Evolutionary conservation across 1,140 invertebrate genomes (phyloP).

Genomic region (Lamellibrachia luymesi): DNA sequence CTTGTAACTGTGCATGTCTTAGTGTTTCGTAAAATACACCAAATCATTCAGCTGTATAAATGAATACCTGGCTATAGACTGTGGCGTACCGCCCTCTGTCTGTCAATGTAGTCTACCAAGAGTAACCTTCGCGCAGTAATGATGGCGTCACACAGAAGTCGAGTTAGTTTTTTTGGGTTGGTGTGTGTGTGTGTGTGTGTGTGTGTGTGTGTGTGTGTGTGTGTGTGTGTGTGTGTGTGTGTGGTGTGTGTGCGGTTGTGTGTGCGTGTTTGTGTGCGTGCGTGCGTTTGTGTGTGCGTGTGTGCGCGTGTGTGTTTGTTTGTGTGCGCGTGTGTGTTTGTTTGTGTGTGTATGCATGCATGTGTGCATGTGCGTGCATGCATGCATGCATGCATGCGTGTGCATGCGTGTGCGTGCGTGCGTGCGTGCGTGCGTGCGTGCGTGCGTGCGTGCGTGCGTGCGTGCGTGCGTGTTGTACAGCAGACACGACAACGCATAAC

Average conservation of each 20-base stretch:
- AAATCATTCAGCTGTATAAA: not conserved
- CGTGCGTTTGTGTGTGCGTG: not conserved
- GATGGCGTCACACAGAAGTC: not conserved
- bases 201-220: no score
- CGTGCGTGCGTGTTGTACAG: no score
- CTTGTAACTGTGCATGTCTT: no score
- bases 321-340: conserved; percentile 7
- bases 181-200: not conserved
- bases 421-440: not conserved
- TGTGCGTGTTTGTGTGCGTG: not conserved
- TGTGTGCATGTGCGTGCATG: not conserved
- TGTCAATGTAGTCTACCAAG: not conserved
- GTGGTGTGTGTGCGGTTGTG: conserved; percentile 5
- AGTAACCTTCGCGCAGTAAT: not conserved
- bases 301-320: not conserved
- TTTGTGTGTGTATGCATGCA: not conserved
- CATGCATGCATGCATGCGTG: not conserved
- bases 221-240: not conserved
- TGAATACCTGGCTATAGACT: not conserved
- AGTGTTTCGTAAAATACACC: no score
- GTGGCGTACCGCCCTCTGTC: not conserved
- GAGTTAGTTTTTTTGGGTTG: not conserved
- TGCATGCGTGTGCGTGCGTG: not conserved
- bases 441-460: no score
- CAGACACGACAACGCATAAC: no score